Conservation (phyloP, 2,797 vertebrate genomes). For the Clarias laeviceps region DNA sequence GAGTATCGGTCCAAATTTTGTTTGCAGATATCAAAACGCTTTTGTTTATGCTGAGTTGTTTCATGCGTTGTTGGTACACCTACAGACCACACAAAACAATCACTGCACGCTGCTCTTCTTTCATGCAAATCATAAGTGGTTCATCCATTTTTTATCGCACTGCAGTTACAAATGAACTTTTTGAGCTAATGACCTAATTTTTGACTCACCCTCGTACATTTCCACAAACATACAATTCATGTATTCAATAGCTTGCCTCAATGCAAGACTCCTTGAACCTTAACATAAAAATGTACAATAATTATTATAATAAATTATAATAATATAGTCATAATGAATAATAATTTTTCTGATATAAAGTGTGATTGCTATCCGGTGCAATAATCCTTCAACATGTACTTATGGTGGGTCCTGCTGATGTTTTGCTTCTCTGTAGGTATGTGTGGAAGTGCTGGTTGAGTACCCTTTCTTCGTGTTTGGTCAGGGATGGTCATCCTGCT, state of each 20-base stretch:
- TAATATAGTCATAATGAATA: background rate
- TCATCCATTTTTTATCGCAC: no score
- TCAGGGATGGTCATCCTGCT: conserved; percentile 99
- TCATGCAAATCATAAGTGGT: no score
- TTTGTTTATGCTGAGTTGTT: no score
- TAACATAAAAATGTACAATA: no score
- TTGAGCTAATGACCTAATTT: no score
- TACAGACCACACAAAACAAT: no score
- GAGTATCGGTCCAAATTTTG: no score
- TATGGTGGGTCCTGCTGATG: background rate
- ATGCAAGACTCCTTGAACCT: background rate
- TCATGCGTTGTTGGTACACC: no score
- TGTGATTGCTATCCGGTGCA: background rate
- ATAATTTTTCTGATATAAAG: background rate
- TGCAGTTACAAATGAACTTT: no score
- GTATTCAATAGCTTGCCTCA: background rate
- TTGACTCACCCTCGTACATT: background rate
- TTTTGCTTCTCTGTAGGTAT: conserved; percentile 79
- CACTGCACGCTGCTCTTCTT: no score
- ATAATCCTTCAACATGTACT: conserved; percentile 1
- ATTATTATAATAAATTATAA: background rate
- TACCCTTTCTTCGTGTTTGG: conserved; percentile 99
- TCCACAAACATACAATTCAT: background rate
- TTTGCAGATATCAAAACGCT: no score
- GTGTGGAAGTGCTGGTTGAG: conserved; percentile 97